Percentiles rank a stretch among this genome's conserved stretches.
Conservation (phyloP, 2,888 invertebrate species). For the Oasisia sp. region DNA sequence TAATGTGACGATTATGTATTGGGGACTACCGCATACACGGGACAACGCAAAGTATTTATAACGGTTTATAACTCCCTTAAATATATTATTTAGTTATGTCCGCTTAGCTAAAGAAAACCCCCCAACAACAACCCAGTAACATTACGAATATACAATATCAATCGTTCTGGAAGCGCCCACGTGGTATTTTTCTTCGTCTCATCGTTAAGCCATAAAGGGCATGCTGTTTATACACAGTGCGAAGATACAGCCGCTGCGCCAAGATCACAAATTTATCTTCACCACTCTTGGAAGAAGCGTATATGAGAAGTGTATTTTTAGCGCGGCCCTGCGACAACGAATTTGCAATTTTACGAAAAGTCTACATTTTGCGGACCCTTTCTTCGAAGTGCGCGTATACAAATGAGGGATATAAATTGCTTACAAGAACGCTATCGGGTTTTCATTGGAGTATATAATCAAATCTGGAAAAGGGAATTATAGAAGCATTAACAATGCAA, state of each 20-base stretch:
- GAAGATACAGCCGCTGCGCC: not conserved
- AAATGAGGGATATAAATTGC: not conserved
- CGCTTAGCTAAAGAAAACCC: no score
- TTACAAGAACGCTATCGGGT: not conserved
- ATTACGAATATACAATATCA: no score
- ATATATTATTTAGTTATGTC: no score
- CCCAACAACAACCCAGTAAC: no score
- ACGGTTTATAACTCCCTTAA: not conserved
- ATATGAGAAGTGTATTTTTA: not conserved
- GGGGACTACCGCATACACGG: not conserved
- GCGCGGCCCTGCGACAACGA: not conserved
- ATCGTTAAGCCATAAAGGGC: not conserved
- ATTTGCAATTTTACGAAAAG: not conserved
- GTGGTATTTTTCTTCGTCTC: not conserved
- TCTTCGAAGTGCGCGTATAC: no score
- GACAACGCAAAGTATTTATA: not conserved
- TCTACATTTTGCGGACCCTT: not conserved
- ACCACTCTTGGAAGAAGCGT: not conserved
- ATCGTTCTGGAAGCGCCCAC: not conserved
- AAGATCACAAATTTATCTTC: not conserved
- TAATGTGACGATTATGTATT: no score
- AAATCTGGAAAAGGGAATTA: not conserved
- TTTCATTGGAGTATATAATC: not conserved
- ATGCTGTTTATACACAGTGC: not conserved
- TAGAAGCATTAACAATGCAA: not conserved